Percentiles rank a stretch among this genome's conserved stretches.
Evolutionary conservation across 2,888 invertebrate species (phyloP).

Genomic region (Nebria brevicollis): DNA sequence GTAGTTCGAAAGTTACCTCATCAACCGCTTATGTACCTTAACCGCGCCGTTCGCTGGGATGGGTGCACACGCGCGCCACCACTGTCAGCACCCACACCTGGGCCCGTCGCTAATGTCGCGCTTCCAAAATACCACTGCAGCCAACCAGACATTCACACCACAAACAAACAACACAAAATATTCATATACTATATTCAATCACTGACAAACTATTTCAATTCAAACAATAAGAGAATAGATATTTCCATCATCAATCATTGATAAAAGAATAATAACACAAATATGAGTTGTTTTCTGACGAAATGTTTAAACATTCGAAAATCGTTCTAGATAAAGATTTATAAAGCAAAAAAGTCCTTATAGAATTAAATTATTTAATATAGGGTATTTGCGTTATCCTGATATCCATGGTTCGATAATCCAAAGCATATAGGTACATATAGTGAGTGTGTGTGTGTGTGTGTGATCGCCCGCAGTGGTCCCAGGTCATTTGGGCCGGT

Average conservation of each 20-base stretch:
- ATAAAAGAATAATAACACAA: background rate
- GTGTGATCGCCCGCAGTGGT: constrained; percentile 1
- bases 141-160: constrained; percentile 15
- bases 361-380: no score
- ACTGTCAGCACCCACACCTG: constrained; percentile 33
- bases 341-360: no score
- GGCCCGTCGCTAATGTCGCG: constrained; percentile 22
- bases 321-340: no score
- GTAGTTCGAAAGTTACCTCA: constrained; percentile 33
- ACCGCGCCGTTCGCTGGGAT: background rate
- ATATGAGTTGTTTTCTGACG: background rate
- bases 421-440: background rate
- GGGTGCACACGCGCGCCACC: constrained; percentile 12
- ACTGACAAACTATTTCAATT: constrained; percentile 10
- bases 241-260: background rate
- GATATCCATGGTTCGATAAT: background rate
- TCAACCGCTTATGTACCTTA: background rate
- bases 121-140: constrained; percentile 19
- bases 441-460: background rate
- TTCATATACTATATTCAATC: constrained; percentile 6
- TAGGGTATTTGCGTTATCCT: background rate
- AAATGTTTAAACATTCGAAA: no score
- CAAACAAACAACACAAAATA: constrained; percentile 26
- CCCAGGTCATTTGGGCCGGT: background rate
- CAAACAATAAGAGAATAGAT: background rate